phyloP scores from a whole-genome alignment of 2,888 invertebrate species.

The Nysson spinosus region DNA sequence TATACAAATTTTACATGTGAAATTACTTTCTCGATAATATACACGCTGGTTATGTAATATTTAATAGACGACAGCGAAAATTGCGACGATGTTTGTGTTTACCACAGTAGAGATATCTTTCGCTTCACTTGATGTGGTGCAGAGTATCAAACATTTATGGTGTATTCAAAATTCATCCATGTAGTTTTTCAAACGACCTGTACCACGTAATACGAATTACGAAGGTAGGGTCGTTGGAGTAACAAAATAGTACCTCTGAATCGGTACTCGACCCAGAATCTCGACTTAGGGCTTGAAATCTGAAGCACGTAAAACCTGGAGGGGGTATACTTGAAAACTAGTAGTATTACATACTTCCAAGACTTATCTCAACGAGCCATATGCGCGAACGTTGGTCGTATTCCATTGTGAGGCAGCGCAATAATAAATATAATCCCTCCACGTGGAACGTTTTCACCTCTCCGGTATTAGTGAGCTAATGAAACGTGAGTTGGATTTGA shows the following conservation, averaged over 20 bases:
- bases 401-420: constrained; percentile 34
- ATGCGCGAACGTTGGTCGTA: constrained; percentile 23
- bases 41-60: too few relatives aligned
- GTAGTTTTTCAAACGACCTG: constrained; percentile 5
- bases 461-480: constrained; percentile 57
- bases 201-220: constrained; percentile 3
- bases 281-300: constrained; percentile 46
- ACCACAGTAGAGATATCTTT: too few relatives aligned
- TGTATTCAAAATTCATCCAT: not conserved
- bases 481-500: constrained; percentile 60
- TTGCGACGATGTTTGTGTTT: too few relatives aligned
- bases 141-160: not conserved
- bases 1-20: too few relatives aligned
- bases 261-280: constrained; percentile 57
- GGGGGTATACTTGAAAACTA: constrained; percentile 19
- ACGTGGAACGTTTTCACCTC: constrained; percentile 40
- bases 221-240: not conserved
- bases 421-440: constrained; percentile 47
- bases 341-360: constrained; percentile 13
- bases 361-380: constrained; percentile 12
- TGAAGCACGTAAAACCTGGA: constrained; percentile 6
- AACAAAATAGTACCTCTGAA: not conserved
- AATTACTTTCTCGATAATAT: too few relatives aligned
- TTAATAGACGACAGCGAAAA: too few relatives aligned
- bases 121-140: not conserved